Evolutionary conservation across 2,797 vertebrate species (phyloP).

Genomic region (Squalus acanthias): DNA sequence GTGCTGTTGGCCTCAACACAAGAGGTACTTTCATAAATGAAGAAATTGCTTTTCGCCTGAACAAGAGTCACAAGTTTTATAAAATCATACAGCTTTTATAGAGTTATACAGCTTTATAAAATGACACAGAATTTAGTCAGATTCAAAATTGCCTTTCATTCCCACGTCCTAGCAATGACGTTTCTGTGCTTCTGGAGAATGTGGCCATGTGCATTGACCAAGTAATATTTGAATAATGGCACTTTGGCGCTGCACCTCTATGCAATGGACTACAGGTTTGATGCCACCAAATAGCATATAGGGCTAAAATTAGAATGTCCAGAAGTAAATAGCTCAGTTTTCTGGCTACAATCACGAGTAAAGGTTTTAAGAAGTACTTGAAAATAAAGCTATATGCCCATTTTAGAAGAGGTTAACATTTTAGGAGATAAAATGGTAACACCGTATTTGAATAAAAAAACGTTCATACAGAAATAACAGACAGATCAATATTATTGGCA

Average conservation of each 20-base stretch:
- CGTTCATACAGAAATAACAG: not conserved
- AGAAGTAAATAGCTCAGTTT: not conserved
- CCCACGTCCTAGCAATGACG: not conserved
- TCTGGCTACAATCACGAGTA: not conserved
- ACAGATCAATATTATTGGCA: not conserved
- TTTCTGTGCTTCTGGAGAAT: not conserved
- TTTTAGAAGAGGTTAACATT: not conserved
- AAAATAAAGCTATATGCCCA: not conserved
- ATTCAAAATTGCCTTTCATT: not conserved
- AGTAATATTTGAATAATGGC: not conserved
- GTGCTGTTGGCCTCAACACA: not conserved
- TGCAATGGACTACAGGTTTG: not conserved
- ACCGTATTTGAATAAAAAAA: not conserved
- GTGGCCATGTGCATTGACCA: not conserved
- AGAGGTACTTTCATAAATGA: not conserved
- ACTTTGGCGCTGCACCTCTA: not conserved
- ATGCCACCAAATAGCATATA: not conserved
- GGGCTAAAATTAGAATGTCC: not conserved
- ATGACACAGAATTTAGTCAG: not conserved
- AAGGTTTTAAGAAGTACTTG: not conserved
- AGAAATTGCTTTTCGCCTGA: not conserved
- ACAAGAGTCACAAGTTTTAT: not conserved
- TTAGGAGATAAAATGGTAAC: not conserved
- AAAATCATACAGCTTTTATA: not conserved
- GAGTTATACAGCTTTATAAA: not conserved